Conservation (phyloP, 1,140 invertebrate species). For the Drosophila saltans region DNA sequence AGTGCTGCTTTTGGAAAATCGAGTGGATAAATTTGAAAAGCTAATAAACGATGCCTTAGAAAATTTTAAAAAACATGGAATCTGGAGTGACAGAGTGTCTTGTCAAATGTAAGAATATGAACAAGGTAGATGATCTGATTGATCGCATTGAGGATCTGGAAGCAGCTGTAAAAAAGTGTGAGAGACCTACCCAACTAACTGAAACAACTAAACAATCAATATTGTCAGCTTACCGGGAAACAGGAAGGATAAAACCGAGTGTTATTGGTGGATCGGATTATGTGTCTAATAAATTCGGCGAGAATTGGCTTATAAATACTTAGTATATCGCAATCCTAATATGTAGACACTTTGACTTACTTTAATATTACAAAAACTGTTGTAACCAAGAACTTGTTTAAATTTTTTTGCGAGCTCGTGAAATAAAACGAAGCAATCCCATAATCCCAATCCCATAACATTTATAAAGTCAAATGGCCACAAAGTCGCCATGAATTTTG, state of each 20-base stretch:
- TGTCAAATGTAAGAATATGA: constrained; percentile 9
- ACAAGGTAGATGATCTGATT: constrained; percentile 41
- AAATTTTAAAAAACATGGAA: neutral
- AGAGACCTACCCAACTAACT: neutral
- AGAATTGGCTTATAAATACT: neutral
- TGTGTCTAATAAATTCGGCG: neutral
- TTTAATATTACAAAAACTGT: too few relatives aligned
- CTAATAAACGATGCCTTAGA: constrained; percentile 12
- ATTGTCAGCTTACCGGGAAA: too few relatives aligned
- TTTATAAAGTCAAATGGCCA: too few relatives aligned
- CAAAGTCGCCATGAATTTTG: too few relatives aligned
- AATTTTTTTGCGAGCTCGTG: too few relatives aligned
- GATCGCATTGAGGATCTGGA: constrained; percentile 42
- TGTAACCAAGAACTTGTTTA: too few relatives aligned
- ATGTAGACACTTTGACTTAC: too few relatives aligned
- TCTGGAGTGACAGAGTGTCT: constrained; percentile 12
- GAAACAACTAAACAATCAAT: too few relatives aligned
- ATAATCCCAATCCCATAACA: too few relatives aligned
- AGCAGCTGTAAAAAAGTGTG: neutral
- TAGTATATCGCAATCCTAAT: too few relatives aligned
- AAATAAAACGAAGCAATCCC: too few relatives aligned
- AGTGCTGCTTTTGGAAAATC: neutral
- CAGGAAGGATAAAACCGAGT: too few relatives aligned
- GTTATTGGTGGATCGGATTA: neutral
- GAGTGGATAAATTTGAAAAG: constrained; percentile 9